Percentiles rank a stretch among this genome's conserved stretches.
These are phyloP conservation scores for Cyanoliseus patagonus DNA, from an alignment of 2,113 vertebrate species.

Conservation along the genomic window DNA sequence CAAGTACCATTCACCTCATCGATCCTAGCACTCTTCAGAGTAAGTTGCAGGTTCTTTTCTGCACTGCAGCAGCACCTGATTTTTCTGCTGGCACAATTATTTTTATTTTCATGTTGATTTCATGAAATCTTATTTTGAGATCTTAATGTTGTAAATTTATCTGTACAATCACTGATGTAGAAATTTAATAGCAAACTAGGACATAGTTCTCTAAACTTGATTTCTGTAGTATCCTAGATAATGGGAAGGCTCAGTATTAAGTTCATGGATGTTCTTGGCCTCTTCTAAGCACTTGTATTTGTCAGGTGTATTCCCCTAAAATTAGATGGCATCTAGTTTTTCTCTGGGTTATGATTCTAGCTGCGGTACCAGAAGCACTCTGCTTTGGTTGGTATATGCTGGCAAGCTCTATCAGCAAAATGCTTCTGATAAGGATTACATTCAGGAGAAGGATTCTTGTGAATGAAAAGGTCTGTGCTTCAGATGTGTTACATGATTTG, in stretches of 20 bases:
- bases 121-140: not conserved
- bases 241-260: not conserved
- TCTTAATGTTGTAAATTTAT: not conserved
- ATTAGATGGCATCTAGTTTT: not conserved
- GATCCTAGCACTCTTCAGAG: constrained; percentile 93
- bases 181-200: accelerated
- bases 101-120: not conserved
- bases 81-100: not conserved
- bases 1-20: constrained; percentile 91
- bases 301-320: not conserved
- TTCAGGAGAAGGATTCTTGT: not conserved
- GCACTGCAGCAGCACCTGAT: accelerated
- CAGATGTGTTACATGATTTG: accelerated
- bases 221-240: accelerated
- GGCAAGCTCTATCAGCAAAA: not conserved
- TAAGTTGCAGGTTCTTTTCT: constrained; percentile 65
- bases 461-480: not conserved
- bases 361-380: not conserved
- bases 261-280: not conserved
- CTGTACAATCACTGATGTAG: not conserved
- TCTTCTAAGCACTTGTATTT: not conserved
- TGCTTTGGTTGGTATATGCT: not conserved
- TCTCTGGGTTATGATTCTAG: not conserved
- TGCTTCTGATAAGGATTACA: accelerated
- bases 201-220: not conserved